phyloP scores from a whole-genome alignment of 2,113 vertebrate genomes.

The Macquaria ambigua region DNA sequence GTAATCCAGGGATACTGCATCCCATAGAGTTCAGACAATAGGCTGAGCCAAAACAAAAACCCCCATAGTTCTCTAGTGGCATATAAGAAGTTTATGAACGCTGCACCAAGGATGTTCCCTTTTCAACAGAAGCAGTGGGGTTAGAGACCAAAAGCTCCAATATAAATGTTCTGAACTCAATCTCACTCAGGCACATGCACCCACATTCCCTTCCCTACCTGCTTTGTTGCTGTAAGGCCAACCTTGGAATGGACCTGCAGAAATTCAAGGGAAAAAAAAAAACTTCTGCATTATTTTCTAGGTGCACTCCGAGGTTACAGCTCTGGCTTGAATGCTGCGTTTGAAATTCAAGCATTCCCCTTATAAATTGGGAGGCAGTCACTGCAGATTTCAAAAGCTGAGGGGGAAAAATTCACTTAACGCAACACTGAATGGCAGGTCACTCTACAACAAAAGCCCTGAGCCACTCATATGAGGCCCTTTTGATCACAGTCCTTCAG shows the following conservation, averaged over 20 bases:
- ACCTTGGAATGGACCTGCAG: conserved; percentile 70
- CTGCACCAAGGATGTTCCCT: conserved; percentile 77
- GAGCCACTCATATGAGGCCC: conserved; percentile 61
- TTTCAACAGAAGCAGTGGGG: conserved; percentile 71
- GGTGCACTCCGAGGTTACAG: conserved; percentile 74
- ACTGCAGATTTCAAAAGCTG: conserved; percentile 69
- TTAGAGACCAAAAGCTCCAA: conserved; percentile 74
- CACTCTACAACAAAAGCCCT: conserved; percentile 71
- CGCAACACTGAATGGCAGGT: conserved; percentile 75
- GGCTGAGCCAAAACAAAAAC: conserved; percentile 67
- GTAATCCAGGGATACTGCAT: conserved; percentile 73
- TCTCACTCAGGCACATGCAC: conserved; percentile 64
- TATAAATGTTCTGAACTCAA: conserved; percentile 78
- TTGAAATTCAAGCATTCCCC: conserved; percentile 67
- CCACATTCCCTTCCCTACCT: conserved; percentile 62
- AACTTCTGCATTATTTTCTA: conserved; percentile 71
- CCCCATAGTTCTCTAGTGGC: conserved; percentile 64
- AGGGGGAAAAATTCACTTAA: conserved; percentile 60
- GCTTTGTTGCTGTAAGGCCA: conserved; percentile 71
- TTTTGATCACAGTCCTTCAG: conserved; percentile 74
- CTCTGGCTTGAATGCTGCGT: conserved; percentile 66
- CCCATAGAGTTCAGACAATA: conserved; percentile 71
- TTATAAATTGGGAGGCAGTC: conserved; percentile 65
- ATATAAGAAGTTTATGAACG: conserved; percentile 78
- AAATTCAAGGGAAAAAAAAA: conserved; percentile 57